A percentile compares a stretch with the other conserved stretches of the same genome.
Conservation (phyloP, 2,113 vertebrate species). For the Prietella phreatophila region DNA sequence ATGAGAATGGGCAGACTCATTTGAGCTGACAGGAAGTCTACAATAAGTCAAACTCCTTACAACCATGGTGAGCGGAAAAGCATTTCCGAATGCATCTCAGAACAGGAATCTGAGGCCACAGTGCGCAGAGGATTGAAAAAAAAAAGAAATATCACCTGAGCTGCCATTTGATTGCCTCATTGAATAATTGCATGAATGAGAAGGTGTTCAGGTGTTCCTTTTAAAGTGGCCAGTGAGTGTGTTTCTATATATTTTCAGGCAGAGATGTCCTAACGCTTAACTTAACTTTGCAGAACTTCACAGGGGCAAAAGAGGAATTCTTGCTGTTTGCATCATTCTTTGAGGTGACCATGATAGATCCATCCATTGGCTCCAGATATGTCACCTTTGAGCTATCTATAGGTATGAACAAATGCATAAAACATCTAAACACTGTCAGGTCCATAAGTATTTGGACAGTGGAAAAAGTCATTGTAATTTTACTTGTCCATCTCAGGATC, state of each 20-base stretch:
- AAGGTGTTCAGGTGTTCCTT: not conserved
- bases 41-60: not conserved
- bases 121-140: not conserved
- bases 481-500: not conserved
- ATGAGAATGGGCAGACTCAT: not conserved
- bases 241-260: not conserved
- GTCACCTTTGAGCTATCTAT: slow-evolving; percentile 89
- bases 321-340: slow-evolving; percentile 87
- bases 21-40: not conserved
- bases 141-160: not conserved
- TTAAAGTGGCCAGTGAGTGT: not conserved
- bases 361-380: slow-evolving; percentile 72
- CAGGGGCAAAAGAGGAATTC: slow-evolving; percentile 84
- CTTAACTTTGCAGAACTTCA: slow-evolving; percentile 68
- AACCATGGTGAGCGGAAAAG: not conserved
- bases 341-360: slow-evolving; percentile 90
- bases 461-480: not conserved
- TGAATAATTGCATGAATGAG: not conserved
- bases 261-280: not conserved
- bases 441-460: not conserved
- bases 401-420: slow-evolving; percentile 68
- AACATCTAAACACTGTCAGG: not conserved
- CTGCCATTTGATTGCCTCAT: not conserved
- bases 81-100: not conserved
- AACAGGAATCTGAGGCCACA: not conserved